Conservation (phyloP, 2,888 invertebrate species). For the Lacanobia oleracea region DNA sequence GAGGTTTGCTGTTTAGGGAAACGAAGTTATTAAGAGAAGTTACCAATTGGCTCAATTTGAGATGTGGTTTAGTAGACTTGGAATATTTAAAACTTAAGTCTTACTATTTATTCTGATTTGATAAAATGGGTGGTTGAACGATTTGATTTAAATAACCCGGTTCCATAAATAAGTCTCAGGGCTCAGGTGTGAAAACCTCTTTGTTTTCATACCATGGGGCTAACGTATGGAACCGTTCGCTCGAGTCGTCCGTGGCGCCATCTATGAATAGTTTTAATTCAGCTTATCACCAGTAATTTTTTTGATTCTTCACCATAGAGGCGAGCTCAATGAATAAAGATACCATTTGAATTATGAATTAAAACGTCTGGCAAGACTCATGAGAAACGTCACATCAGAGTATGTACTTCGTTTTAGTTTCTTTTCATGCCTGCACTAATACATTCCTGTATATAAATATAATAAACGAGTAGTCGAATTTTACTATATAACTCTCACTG, state of each 20-base stretch:
- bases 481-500: conserved; percentile 84
- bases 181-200: conserved; percentile 57
- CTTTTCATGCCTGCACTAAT: conserved; percentile 73
- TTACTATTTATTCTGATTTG: background rate
- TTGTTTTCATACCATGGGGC: conserved; percentile 25
- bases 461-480: conserved; percentile 79
- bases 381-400: conserved; percentile 54
- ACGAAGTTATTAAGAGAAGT: background rate
- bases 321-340: conserved; percentile 12
- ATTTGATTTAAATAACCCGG: conserved; percentile 31
- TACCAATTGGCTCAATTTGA: conserved; percentile 21
- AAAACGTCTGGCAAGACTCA: conserved; percentile 13
- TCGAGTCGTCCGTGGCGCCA: conserved; percentile 62
- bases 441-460: conserved; percentile 81
- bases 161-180: conserved; percentile 45
- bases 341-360: conserved; percentile 4
- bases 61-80: background rate
- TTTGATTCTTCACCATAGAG: conserved; percentile 33
- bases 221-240: conserved; percentile 43
- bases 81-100: background rate
- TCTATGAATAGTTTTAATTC: conserved; percentile 47
- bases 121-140: background rate
- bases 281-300: conserved; percentile 45
- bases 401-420: conserved; percentile 60
- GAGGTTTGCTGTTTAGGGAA: background rate